Percentiles rank a stretch among this genome's conserved stretches.
phyloP scores from a whole-genome alignment of 2,113 vertebrate genomes.

The Hippocampus abdominalis region DNA sequence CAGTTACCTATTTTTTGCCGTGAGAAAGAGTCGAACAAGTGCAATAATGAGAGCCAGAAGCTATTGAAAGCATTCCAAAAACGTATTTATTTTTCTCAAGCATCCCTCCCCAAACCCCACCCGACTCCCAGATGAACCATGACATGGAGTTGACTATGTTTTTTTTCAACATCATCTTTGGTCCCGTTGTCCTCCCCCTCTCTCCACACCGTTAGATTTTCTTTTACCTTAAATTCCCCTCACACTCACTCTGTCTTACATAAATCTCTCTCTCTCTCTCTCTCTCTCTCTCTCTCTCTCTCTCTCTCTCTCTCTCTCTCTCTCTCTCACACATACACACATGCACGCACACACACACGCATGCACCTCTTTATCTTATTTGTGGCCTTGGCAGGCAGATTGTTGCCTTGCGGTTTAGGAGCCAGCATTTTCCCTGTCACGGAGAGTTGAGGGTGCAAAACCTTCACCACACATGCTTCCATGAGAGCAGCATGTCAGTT shows the following conservation, averaged over 20 bases:
- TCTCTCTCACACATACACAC: background rate
- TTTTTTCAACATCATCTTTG: slow-evolving; percentile 58
- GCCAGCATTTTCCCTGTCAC: slow-evolving; percentile 61
- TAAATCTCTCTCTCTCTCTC: slow-evolving; percentile 38
- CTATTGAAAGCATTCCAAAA: slow-evolving; percentile 21
- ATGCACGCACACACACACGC: slow-evolving; percentile 22
- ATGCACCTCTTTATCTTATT: slow-evolving; percentile 71
- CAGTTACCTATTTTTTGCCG: slow-evolving; percentile 53
- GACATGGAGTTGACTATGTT: slow-evolving; percentile 50
- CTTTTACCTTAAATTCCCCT: slow-evolving; percentile 65
- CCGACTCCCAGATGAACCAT: slow-evolving; percentile 50
- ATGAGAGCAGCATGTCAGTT: slow-evolving; percentile 61
- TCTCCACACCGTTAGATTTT: slow-evolving; percentile 57
- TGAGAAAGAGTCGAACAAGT: slow-evolving; percentile 67
- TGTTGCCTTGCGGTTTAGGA: slow-evolving; percentile 66
- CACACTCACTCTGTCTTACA: slow-evolving; percentile 51
- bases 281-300: too few relatives aligned
- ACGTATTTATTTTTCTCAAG: slow-evolving; percentile 46
- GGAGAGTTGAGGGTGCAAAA: slow-evolving; percentile 51
- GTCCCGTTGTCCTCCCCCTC: slow-evolving; percentile 65
- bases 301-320: slow-evolving; percentile 26
- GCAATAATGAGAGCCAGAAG: slow-evolving; percentile 55
- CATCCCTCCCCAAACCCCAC: slow-evolving; percentile 32
- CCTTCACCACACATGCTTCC: slow-evolving; percentile 60
- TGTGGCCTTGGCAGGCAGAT: slow-evolving; percentile 69